phyloP scores from a whole-genome alignment of 2,888 invertebrate species.

The Acanthopleura granulata region DNA sequence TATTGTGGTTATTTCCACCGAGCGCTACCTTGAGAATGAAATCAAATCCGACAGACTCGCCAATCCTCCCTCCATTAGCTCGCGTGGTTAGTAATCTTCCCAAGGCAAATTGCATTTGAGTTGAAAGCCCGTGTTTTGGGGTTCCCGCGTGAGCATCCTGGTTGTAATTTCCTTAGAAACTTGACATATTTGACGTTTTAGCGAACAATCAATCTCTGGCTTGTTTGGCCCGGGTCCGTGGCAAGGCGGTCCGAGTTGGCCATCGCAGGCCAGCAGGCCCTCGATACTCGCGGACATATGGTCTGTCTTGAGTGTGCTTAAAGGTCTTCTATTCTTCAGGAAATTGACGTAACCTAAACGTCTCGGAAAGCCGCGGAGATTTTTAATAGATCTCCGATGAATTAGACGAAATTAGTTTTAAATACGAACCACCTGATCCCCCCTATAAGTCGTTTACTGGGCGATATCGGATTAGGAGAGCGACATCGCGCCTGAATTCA shows the following conservation, averaged over 20 bases:
- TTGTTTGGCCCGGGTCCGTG: neutral
- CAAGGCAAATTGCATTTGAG: constrained; percentile 16
- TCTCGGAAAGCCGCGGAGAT: constrained; percentile 19
- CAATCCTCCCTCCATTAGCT: constrained; percentile 15
- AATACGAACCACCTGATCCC: constrained; percentile 25
- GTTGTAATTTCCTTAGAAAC: constrained; percentile 18
- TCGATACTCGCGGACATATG: constrained; percentile 18
- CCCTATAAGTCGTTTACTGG: constrained; percentile 18
- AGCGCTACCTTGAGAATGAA: constrained; percentile 15
- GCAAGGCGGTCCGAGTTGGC: neutral
- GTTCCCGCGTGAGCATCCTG: constrained; percentile 17
- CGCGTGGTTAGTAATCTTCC: constrained; percentile 8
- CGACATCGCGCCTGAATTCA: constrained; percentile 18
- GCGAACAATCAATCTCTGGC: constrained; percentile 18
- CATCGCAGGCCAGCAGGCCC: neutral
- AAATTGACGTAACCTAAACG: constrained; percentile 18
- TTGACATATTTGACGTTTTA: constrained; percentile 21
- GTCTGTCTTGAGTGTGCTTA: constrained; percentile 2
- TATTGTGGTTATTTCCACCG: constrained; percentile 6
- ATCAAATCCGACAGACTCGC: constrained; percentile 2
- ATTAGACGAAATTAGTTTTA: constrained; percentile 27
- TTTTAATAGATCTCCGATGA: constrained; percentile 24
- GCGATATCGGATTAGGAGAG: constrained; percentile 16
- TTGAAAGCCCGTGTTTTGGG: constrained; percentile 17
- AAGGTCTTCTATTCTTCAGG: neutral